Base-by-base conservation (phyloP, 2,888 invertebrate species). In the Leucozona laternaria region DNA sequence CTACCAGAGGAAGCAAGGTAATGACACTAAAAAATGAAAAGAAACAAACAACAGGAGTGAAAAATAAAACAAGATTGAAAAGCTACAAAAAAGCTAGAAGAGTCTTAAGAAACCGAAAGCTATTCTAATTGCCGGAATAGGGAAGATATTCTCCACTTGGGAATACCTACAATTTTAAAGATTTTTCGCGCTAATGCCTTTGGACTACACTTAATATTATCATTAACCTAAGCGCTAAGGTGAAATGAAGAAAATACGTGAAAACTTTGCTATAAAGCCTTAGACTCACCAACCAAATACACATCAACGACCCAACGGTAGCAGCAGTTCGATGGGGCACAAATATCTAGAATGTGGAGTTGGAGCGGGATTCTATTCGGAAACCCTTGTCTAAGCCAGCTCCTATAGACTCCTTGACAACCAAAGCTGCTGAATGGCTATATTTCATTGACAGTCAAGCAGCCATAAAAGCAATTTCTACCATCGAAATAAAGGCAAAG, bases 11-110 rank as follows among this genome's bases (percentile, higher is more conserved):
- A 71, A 79, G 55, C 31, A 75, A 68, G 40, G 43, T 17, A 48
- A 64, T 60, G 75, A 66, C 72, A 73, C 64, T 58, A 37, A 64
- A 48, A 37, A 40, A 40, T 13, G 28, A n/a, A 28, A 6, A 13
- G 17, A 37, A 0, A 60, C 48, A 37, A 72, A 11, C 17, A 34
- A 43, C 20, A 37, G 25, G 17, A 31, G 60, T 17, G 22, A 45
- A 31, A 45, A 55, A 55, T n/a, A 40, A 2, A 40, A 64, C 17
- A 15, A 58, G 2, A 25, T 15, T 60, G 17, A 72, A 28, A 55
- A 58, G 17, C n/a, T 22, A 62, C 15, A 73, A 73, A 22, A 31
- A 7, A 31, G 7, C 8, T 31, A 31, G 7, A 17, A 2, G 43
- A 43, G 48, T 8, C 43, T 17, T 25, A 20, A 37, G 40, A 62